Evolutionary conservation across 2,888 invertebrate genomes (phyloP).

Genomic region (Pterostichus madidus): DNA sequence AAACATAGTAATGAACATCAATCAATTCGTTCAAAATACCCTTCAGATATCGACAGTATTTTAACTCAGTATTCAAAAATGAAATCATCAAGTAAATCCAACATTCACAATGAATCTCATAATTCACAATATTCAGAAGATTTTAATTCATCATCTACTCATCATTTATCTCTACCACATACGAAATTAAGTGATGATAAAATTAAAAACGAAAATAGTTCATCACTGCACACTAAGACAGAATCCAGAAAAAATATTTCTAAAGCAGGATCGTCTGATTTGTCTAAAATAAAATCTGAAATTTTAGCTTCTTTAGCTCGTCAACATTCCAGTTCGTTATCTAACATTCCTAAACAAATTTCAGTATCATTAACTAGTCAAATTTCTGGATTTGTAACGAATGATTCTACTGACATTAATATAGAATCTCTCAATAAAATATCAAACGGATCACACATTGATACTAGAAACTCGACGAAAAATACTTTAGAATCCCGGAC

Average conservation of each 20-base stretch:
- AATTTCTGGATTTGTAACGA: not conserved
- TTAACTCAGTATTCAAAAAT: constrained; percentile 62
- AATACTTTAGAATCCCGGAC: not conserved
- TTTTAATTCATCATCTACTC: constrained; percentile 48
- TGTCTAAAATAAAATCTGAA: constrained; percentile 45
- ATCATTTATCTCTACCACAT: constrained; percentile 13
- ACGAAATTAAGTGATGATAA: not conserved
- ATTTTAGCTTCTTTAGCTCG: constrained; percentile 29
- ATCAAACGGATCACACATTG: constrained; percentile 14
- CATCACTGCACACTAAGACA: not conserved
- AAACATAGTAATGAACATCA: constrained; percentile 8
- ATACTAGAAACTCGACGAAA: not conserved
- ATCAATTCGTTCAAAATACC: constrained; percentile 41
- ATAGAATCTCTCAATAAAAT: constrained; percentile 32
- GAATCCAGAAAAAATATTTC: constrained; percentile 14
- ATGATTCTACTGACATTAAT: not conserved
- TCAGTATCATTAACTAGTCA: not conserved
- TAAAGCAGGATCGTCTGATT: constrained; percentile 5
- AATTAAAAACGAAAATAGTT: not conserved
- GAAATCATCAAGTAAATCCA: constrained; percentile 37
- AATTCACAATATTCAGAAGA: constrained; percentile 56
- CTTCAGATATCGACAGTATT: constrained; percentile 63
- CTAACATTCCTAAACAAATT: constrained; percentile 29
- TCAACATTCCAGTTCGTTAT: constrained; percentile 20
- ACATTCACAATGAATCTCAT: constrained; percentile 1